phyloP scores from a whole-genome alignment of 1,140 invertebrate genomes.

The Drosophila equinoxialis region DNA sequence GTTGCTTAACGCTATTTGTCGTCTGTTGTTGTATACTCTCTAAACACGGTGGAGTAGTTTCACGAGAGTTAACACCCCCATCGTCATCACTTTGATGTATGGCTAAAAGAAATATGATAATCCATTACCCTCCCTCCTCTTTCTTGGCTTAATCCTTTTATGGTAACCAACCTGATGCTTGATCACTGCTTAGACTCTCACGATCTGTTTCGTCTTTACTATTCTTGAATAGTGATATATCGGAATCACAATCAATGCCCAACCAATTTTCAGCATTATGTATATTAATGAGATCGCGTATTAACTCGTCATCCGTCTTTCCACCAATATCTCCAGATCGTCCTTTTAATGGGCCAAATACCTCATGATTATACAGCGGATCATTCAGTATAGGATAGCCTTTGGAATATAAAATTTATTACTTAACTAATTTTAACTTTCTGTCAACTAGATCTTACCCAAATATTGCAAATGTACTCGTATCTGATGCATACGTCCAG shows the following conservation, averaged over 20 bases:
- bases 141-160: neutral
- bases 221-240: constrained; percentile 90
- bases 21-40: constrained; percentile 82
- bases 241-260: constrained; percentile 94
- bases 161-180: constrained; percentile 68
- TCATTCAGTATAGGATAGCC: constrained; percentile 94
- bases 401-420: constrained; percentile 3
- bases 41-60: constrained; percentile 86
- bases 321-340: constrained; percentile 95
- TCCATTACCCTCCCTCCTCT: neutral
- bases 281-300: constrained; percentile 93
- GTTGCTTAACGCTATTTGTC: constrained; percentile 21
- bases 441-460: constrained; percentile 31
- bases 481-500: constrained; percentile 99
- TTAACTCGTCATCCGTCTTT: constrained; percentile 94
- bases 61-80: constrained; percentile 85
- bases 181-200: constrained; percentile 44
- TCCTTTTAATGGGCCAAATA: constrained; percentile 96
- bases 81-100: constrained; percentile 83
- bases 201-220: constrained; percentile 85
- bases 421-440: neutral
- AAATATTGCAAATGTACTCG: constrained; percentile 97
- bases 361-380: constrained; percentile 96
- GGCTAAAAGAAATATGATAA: constrained; percentile 38
- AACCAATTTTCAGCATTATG: constrained; percentile 97